Conservation (phyloP, 2,888 invertebrate species). For the Bimastos eiseni region DNA sequence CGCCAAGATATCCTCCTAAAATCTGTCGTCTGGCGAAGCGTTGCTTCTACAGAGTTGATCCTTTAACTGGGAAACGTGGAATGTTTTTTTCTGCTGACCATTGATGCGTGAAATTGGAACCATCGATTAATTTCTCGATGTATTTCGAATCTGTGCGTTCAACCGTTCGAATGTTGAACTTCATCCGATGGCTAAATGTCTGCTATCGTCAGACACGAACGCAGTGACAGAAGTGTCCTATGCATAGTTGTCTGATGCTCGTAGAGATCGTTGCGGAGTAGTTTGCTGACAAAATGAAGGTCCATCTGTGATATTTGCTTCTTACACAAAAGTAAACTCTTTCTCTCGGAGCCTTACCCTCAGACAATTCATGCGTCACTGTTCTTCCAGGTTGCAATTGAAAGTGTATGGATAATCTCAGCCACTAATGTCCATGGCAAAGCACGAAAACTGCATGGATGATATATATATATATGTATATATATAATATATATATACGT, state of each 20-base stretch:
- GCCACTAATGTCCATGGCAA: background rate
- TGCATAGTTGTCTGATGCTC: background rate
- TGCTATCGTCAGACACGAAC: background rate
- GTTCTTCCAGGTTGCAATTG: background rate
- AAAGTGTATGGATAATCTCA: background rate
- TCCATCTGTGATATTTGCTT: background rate
- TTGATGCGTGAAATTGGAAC: background rate
- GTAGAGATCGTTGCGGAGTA: background rate
- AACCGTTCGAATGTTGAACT: background rate
- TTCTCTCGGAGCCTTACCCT: background rate
- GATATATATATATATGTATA: background rate
- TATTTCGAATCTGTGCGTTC: background rate
- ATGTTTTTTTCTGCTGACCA: background rate
- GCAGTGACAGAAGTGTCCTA: background rate
- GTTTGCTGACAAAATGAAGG: background rate
- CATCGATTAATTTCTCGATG: background rate
- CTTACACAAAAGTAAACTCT: background rate
- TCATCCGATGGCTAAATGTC: background rate
- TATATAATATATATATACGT: background rate
- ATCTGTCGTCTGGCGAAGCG: background rate
- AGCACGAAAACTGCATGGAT: no score
- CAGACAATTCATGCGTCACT: background rate
- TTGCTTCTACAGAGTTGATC: background rate
- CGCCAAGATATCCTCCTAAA: background rate
- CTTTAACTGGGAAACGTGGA: background rate